Percentiles rank a stretch among this genome's conserved stretches.
Evolutionary conservation across 2,113 vertebrate genomes (phyloP).

Genomic region (Willisornis vidua): DNA sequence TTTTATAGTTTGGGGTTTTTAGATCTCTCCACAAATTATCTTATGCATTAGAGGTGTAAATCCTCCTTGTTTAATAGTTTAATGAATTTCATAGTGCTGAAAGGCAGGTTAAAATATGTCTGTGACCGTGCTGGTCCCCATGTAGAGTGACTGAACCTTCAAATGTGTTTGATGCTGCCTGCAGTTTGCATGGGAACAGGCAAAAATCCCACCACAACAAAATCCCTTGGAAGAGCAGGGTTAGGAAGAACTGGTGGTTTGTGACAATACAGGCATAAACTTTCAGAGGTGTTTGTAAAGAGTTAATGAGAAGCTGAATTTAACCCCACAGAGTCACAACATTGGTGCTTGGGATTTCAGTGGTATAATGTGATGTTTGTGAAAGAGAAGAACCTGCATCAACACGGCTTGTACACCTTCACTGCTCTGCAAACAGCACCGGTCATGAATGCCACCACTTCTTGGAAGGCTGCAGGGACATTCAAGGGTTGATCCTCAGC

Average conservation of each 20-base stretch:
- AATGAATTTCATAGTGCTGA: not conserved
- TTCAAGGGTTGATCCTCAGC: not conserved
- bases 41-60: not conserved
- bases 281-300: not conserved
- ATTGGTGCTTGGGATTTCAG: not conserved
- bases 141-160: not conserved
- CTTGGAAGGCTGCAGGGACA: not conserved
- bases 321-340: not conserved
- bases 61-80: not conserved
- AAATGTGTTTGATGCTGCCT: not conserved
- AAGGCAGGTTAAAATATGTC: not conserved
- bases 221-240: not conserved
- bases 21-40: not conserved
- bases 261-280: not conserved
- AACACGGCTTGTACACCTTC: not conserved
- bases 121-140: not conserved
- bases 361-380: not conserved
- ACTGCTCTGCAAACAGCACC: not conserved
- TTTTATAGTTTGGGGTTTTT: not conserved
- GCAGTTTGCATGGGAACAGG: not conserved
- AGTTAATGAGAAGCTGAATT: not conserved
- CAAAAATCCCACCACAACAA: not conserved
- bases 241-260: not conserved
- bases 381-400: not conserved
- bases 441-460: not conserved